Conservation (phyloP, 2,797 vertebrate genomes). For the Falco columbarius region DNA sequence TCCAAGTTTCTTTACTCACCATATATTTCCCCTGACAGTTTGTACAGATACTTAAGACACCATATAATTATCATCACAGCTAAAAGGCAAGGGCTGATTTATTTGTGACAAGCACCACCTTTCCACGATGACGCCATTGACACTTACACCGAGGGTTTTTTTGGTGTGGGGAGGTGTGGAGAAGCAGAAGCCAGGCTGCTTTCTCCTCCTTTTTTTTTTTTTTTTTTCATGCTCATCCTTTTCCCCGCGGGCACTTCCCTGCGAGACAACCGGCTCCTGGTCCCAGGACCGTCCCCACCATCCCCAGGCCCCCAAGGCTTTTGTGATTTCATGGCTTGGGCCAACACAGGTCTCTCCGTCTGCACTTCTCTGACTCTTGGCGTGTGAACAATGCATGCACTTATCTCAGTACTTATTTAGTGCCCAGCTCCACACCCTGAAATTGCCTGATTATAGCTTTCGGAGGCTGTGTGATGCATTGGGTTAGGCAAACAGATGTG, state of each 20-base stretch:
- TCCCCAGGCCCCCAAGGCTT: background rate
- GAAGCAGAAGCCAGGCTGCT: background rate
- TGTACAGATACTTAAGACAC: constrained; percentile 80
- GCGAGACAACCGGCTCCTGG: background rate
- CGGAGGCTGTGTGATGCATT: constrained; percentile 66
- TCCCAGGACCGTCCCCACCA: background rate
- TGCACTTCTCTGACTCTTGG: constrained; percentile 65
- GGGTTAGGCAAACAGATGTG: constrained; percentile 79
- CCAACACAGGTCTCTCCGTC: background rate
- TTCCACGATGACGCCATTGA: constrained; percentile 56
- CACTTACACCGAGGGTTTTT: constrained; percentile 29
- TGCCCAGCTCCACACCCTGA: constrained; percentile 74
- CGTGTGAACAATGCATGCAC: constrained; percentile 54
- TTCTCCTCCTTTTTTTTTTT: background rate
- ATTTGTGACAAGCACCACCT: constrained; percentile 79
- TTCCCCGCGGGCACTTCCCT: fast-evolving
- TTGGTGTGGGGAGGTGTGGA: background rate
- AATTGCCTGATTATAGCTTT: constrained; percentile 79
- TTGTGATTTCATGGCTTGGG: background rate
- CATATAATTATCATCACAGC: constrained; percentile 79
- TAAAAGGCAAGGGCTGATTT: constrained; percentile 80
- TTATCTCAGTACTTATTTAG: constrained; percentile 76
- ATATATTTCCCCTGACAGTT: constrained; percentile 82
- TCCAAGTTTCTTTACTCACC: constrained; percentile 68
- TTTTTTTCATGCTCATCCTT: background rate